Evolutionary conservation across 2,113 vertebrate genomes (phyloP).

Genomic region (Vulpes lagopus): DNA sequence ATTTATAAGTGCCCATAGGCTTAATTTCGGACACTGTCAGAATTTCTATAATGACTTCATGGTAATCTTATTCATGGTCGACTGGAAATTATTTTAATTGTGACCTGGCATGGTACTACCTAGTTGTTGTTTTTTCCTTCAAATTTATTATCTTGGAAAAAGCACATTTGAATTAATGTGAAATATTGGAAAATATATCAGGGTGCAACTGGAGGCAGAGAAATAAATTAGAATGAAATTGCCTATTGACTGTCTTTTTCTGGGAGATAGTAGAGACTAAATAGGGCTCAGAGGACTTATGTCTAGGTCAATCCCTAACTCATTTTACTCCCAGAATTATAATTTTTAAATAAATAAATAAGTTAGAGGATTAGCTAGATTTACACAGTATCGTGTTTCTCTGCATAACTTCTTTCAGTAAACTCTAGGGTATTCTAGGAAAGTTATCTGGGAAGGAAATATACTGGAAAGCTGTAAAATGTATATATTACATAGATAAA

Average conservation of each 20-base stretch:
- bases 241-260: constrained; percentile 17
- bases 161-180: constrained; percentile 61
- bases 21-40: constrained; percentile 41
- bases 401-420: not conserved
- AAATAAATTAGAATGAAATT: constrained; percentile 72
- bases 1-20: not conserved
- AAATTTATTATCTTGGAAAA: constrained; percentile 58
- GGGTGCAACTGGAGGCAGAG: constrained; percentile 17
- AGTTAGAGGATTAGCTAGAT: not conserved
- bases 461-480: not conserved
- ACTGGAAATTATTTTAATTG: constrained; percentile 68
- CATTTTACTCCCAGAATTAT: not conserved
- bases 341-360: constrained; percentile 44
- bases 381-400: not conserved
- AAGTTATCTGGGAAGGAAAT: not conserved
- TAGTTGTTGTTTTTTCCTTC: not conserved
- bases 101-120: not conserved
- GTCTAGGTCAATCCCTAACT: not conserved
- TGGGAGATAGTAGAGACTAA: not conserved
- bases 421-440: not conserved
- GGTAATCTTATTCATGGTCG: constrained; percentile 15
- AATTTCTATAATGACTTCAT: not conserved
- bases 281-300: not conserved
- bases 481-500: not conserved
- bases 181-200: constrained; percentile 64